These are phyloP conservation scores for Eurytoma californica DNA, from an alignment of 2,888 invertebrate genomes.

Conservation along the genomic window DNA sequence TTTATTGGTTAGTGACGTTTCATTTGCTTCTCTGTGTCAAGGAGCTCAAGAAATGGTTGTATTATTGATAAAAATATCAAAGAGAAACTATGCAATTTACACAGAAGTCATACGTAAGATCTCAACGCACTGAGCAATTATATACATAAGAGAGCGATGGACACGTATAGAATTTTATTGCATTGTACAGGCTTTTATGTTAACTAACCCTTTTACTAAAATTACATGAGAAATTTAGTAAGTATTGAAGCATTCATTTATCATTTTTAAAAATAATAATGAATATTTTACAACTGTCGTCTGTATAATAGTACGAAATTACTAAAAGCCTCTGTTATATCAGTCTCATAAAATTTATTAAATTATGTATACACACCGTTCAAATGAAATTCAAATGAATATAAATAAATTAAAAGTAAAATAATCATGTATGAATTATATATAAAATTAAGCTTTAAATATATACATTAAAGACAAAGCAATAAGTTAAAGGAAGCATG, in stretches of 20 bases:
- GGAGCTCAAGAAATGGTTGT: not conserved
- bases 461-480: slow-evolving; percentile 48
- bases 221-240: too few species aligned
- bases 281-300: too few species aligned
- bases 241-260: too few species aligned
- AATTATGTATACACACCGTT: not conserved
- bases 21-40: not conserved
- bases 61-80: not conserved
- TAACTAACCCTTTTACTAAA: too few species aligned
- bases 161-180: slow-evolving; percentile 25
- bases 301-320: not conserved
- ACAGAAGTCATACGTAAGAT: not conserved
- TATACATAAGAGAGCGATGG: slow-evolving; percentile 10
- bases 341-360: not conserved
- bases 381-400: not conserved
- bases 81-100: slow-evolving; percentile 15
- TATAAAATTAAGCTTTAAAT: not conserved
- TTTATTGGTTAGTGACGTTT: slow-evolving; percentile 2
- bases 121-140: slow-evolving; percentile 12
- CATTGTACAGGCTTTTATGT: not conserved
- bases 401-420: not conserved
- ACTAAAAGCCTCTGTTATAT: too few species aligned
- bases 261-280: too few species aligned
- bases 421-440: not conserved
- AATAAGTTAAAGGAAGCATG: slow-evolving; percentile 45